Evolutionary conservation across 1,140 invertebrate genomes (phyloP).

Genomic region (Philopotamus ludificatus): DNA sequence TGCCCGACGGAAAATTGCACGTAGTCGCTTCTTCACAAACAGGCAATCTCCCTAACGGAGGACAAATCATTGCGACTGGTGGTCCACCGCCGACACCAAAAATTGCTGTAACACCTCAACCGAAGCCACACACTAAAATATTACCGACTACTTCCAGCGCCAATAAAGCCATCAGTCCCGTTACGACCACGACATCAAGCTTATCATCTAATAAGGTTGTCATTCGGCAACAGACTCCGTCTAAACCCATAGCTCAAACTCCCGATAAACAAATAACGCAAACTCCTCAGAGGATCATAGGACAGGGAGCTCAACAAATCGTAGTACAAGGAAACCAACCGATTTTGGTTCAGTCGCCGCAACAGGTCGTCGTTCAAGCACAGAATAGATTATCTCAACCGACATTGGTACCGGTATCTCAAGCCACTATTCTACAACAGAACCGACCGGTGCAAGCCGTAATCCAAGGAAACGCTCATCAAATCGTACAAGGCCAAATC

Average conservation of each 20-base stretch:
- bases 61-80: conserved; percentile 39
- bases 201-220: conserved; percentile 20
- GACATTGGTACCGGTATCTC: conserved; percentile 34
- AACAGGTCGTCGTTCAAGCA: conserved; percentile 49
- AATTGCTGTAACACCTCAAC: conserved; percentile 31
- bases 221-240: conserved; percentile 25
- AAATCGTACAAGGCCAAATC: conserved; percentile 29
- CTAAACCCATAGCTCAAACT: not conserved
- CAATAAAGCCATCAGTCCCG: conserved; percentile 1
- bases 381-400: conserved; percentile 41
- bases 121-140: conserved; percentile 33
- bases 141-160: not conserved
- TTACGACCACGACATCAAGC: conserved; percentile 7
- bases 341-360: conserved; percentile 43
- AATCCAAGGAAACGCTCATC: conserved; percentile 45
- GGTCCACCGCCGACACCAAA: conserved; percentile 35
- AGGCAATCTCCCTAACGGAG: conserved; percentile 34
- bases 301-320: conserved; percentile 43
- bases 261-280: not conserved
- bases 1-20: conserved; percentile 91
- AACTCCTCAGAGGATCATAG: conserved; percentile 6
- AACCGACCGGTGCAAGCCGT: conserved; percentile 44
- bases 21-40: conserved; percentile 62
- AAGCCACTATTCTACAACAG: conserved; percentile 31
- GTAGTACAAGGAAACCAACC: conserved; percentile 46